A percentile compares a stretch with the other conserved stretches of the same genome.
Evolutionary conservation across 1,140 invertebrate species (phyloP).

Genomic region (Homalodisca vitripennis): DNA sequence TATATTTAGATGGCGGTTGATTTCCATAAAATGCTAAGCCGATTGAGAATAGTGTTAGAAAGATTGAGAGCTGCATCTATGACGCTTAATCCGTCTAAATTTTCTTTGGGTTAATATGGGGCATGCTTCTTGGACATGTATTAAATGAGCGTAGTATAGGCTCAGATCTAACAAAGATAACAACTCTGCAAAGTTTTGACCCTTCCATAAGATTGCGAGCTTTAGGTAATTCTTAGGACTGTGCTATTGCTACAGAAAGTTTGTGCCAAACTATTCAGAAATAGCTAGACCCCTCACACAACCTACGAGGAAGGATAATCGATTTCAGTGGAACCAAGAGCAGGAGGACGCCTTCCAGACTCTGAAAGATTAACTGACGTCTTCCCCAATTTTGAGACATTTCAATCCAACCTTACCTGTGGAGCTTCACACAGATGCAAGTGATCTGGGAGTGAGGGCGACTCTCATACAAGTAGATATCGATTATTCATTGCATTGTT

Average conservation of each 20-base stretch:
- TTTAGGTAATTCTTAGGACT: constrained; percentile 41
- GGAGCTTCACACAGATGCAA: constrained; percentile 42
- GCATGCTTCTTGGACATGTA: constrained; percentile 45
- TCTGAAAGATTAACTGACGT: background rate
- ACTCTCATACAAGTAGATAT: constrained; percentile 40
- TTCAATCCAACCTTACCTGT: constrained; percentile 41
- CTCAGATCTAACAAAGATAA: constrained; percentile 44
- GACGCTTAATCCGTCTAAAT: constrained; percentile 44
- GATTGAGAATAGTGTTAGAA: constrained; percentile 37
- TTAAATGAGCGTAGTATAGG: constrained; percentile 43
- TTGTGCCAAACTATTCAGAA: constrained; percentile 43
- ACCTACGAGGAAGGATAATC: background rate
- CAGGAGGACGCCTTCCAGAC: constrained; percentile 2
- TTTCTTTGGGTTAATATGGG: constrained; percentile 42
- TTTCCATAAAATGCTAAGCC: constrained; percentile 39
- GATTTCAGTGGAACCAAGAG: background rate
- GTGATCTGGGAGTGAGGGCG: constrained; percentile 40
- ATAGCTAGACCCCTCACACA: constrained; percentile 44
- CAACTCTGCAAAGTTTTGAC: constrained; percentile 42
- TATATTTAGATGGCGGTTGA: constrained; percentile 40
- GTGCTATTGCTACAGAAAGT: constrained; percentile 44
- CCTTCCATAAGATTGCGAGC: constrained; percentile 29
- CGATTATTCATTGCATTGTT: constrained; percentile 23
- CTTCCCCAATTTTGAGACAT: constrained; percentile 37
- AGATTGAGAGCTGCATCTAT: constrained; percentile 39